Evolutionary conservation across 2,797 vertebrate species (phyloP), one percentile per base, ranked within the genome.

Genomic region (Melanotaenia pygmaea): DNA sequence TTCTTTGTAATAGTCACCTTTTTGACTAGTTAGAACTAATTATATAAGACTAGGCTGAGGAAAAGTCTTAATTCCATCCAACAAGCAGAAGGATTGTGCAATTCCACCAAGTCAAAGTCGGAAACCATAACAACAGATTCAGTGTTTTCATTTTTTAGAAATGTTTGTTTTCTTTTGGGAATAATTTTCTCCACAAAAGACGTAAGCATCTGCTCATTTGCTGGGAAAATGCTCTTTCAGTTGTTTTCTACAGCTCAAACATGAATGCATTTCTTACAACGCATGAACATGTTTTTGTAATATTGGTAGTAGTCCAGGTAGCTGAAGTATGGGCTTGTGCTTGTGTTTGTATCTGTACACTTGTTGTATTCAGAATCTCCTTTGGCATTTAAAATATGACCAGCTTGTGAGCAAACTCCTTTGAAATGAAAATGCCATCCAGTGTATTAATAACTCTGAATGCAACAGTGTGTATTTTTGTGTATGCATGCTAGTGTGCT

Each of bases 381-480:
- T 81, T 59, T 75, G 80, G 87, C 89, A 90, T 90, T 82, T 77
- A 51, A 75, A 88, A 82, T 77, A 88, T 89, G 80, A 32, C 61
- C 16, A n/a, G 74, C 75, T 84, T 81, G 76, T 78, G 82, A 62
- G 82, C 62, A 43, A 67, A 88, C 79, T 79, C 69, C 76, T 86
- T 91, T 88, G 79, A 88, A 91, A 88, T 82, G 73, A 79, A 86
- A 87, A 89, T 76, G 74, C 80, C 85, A 86, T 81, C 76, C 76
- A 64, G 77, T 68, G 67, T 16, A 79, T 63, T 78, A 79, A 82
- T 73, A 70, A 63, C 37, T 28, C 53, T 82, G 74, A 77, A 86
- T 77, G 82, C 78, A 65, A 47, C 54, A 58, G 79, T 82, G 83
- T 80, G 54, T 72, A 13, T 85, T 74, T 82, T 50, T 68, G 64